Base-by-base conservation (phyloP, 2,888 invertebrate species). In the Scaptomyza polygonia region DNA sequence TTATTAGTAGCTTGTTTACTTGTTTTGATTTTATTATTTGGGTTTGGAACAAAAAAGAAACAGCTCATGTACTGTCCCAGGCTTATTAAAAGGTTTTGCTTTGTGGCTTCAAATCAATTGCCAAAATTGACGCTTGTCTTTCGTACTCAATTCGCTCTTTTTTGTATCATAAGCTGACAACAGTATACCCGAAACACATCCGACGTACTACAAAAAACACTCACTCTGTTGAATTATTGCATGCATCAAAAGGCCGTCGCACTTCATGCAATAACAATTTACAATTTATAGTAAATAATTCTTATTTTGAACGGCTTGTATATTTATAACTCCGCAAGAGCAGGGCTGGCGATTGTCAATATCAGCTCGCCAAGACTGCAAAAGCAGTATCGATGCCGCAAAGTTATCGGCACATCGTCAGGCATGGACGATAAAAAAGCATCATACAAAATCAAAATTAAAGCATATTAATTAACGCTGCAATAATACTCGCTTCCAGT, bases 321-420 rank as follows among this genome's bases (percentile, higher is more conserved):
- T 61, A 54, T 76, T 75, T 57, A 52, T 61, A 55, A 76, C 66
- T 76, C 9, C 48, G 55, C 36, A 59, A 49, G 42, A 63, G 30
- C 75, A 72, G 72, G 72, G 75, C 70, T 72, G 70, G 75, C 58
- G 53, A 52, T 74, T n/a, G 56, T 51, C 63, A 63, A 63, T 52
- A 63, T 36, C 40, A 63, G 51, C 43, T 58, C 47, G 47, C 29
- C 47, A 63, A 43, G 40, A 39, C 53, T 71, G 53, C 34, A 65
- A n/a, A 2, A 18, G 18, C 18, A 11, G 5, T 59, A 67, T 67
- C 56, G 61, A n/a, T 51, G 21, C 21, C n/a, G 3, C 11, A 14
- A 16, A 27, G 8, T 6, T 52, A 58, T 57, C 75, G 75, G 54
- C 52, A 18, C 2, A 11, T 0, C 21, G 30, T 14, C 36, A 29